Evolutionary conservation across 2,888 invertebrate species (phyloP), one percentile per base, ranked within the genome.

Genomic region (Holacanthella duospinosa): DNA sequence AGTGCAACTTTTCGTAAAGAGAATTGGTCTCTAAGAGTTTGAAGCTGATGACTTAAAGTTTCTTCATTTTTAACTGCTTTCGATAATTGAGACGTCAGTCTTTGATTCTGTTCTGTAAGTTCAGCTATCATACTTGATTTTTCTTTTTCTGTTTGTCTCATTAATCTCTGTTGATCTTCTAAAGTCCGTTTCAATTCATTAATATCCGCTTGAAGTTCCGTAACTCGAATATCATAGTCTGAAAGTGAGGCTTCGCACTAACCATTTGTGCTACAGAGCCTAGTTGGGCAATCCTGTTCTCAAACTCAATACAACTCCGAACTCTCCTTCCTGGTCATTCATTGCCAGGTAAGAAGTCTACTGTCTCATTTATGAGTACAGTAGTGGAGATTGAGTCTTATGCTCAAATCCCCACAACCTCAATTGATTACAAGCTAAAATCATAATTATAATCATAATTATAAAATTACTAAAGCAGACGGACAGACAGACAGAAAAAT

Each of bases 151-250:
- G 77, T 74, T 64, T 76, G 74, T 25, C 74, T 75, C 57, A 77
- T 74, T 48, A 76, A 73, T 55, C 75, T 74, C 66, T 79, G 77
- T 66, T 79, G 77, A 60, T 81, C 81, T 62, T 84, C 85, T 68
- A 93, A 82, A 77, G 89, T 88, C 64, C 84, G 81, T 67, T 87
- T 85, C 56, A 93, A 82, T 75, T 88, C 86, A 68, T 84, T 82
- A 75, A 94, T 84, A 80, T 95, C 95, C 72, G 88, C 86, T 77
- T 94, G 92, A 55, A 94, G 82, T 77, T 95, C 95, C 74, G 88
- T 79, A 55, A 92, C 83, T 69, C 88, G 83, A 59, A 89, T 86
- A 73, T 95, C 94, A 77, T 89, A 89, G 78, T 95, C 94, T 29
- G 89, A 87, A 76, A 90, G 87, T 53, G 88, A 85, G 53, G 89